Conservation (phyloP, 1,140 invertebrate genomes). For the Argopecten irradians region DNA sequence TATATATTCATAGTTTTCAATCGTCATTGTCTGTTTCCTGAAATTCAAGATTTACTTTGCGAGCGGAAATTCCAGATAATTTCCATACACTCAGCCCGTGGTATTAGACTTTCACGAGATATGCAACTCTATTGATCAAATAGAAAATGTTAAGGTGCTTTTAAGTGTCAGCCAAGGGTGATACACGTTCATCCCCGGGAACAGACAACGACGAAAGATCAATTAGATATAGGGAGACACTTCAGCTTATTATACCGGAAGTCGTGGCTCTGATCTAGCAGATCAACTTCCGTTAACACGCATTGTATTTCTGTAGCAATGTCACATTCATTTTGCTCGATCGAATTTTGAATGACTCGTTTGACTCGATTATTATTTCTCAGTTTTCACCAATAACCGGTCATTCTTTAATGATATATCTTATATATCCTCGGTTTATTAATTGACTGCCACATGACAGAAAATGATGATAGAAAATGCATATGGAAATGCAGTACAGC, state of each 20-base stretch:
- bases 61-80: background rate
- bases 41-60: conserved; percentile 3
- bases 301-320: background rate
- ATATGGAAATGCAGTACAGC: no score
- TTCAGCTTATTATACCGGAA: background rate
- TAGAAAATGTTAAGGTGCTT: background rate
- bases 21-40: background rate
- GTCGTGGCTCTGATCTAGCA: background rate
- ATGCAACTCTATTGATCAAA: conserved; percentile 6
- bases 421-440: no score
- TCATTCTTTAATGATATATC: no score
- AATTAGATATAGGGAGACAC: background rate
- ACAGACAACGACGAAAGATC: background rate
- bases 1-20: background rate
- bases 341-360: no score
- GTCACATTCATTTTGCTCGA: background rate
- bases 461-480: no score
- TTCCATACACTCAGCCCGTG: background rate
- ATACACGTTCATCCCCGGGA: background rate
- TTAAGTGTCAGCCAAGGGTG: background rate
- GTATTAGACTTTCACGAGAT: background rate
- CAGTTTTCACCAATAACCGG: no score
- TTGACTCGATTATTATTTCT: no score
- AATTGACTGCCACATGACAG: no score
- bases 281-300: background rate